These are phyloP conservation scores for Dipodomys stephensi DNA, from an alignment of 2,113 vertebrate species.

Conservation along the genomic window DNA sequence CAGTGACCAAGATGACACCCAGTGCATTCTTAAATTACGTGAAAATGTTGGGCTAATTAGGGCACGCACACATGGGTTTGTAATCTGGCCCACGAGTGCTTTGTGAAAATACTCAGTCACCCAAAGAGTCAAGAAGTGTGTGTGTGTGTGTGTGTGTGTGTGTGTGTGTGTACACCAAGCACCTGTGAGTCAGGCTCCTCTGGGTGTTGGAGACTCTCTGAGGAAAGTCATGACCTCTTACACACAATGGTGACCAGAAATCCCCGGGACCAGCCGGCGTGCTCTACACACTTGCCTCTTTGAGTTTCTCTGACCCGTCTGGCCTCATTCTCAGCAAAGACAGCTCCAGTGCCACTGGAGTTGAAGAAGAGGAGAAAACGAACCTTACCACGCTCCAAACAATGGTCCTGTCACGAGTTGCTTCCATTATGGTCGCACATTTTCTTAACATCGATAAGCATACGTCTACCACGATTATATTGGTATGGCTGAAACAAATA, in stretches of 20 bases:
- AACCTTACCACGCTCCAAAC: not conserved
- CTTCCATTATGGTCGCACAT: not conserved
- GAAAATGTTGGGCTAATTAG: not conserved
- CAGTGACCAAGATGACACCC: too few species aligned
- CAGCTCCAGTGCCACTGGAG: not conserved
- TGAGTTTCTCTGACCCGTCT: not conserved
- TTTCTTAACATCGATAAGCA: conserved; percentile 38
- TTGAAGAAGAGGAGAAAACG: not conserved
- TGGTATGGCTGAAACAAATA: conserved; percentile 23
- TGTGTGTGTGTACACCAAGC: not conserved
- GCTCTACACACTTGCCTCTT: not conserved
- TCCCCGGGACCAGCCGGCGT: not conserved
- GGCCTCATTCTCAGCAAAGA: not conserved
- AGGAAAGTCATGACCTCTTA: not conserved
- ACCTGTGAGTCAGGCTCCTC: not conserved
- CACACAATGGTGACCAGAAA: not conserved
- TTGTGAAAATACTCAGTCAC: conserved; percentile 11
- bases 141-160: too few species aligned
- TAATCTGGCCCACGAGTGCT: too few species aligned
- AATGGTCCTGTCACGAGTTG: not conserved
- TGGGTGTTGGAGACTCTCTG: not conserved
- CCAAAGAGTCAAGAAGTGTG: conserved; percentile 25
- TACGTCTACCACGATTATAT: not conserved
- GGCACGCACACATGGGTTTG: not conserved
- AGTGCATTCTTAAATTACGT: not conserved